Evolutionary conservation across 2,113 vertebrate species (phyloP).

Genomic region (Trichomycterus rosablanca): DNA sequence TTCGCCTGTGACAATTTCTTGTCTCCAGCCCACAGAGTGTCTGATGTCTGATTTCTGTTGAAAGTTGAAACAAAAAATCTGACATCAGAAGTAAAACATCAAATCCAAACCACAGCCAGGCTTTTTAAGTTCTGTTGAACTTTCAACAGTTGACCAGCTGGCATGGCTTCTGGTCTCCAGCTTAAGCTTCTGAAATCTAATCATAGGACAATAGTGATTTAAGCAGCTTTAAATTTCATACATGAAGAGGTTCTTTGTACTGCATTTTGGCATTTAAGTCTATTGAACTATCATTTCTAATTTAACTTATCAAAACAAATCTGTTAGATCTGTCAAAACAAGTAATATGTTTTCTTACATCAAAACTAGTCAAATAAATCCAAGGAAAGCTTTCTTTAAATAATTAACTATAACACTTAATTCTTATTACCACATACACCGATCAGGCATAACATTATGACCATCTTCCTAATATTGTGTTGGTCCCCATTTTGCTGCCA

Average conservation of each 20-base stretch:
- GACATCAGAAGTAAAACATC: slow-evolving; percentile 13
- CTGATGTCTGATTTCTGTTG: not conserved
- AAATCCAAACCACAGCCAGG: slow-evolving; percentile 14
- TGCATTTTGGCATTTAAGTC: not conserved
- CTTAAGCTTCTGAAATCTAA: slow-evolving; percentile 5
- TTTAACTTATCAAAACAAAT: too few relatives aligned
- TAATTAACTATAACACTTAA: too few relatives aligned
- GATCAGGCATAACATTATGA: too few relatives aligned
- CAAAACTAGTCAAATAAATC: too few relatives aligned
- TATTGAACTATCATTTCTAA: not conserved
- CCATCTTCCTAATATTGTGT: too few relatives aligned
- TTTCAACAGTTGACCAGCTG: slow-evolving; percentile 12
- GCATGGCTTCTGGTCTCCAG: not conserved
- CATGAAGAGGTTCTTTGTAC: not conserved
- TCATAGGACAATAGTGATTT: not conserved
- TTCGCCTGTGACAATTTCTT: slow-evolving; percentile 6
- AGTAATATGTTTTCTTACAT: too few relatives aligned
- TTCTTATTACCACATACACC: too few relatives aligned
- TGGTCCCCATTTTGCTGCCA: too few relatives aligned
- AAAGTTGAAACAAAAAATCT: not conserved
- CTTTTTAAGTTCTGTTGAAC: slow-evolving; percentile 3
- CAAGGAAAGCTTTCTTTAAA: too few relatives aligned
- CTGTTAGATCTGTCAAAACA: too few relatives aligned
- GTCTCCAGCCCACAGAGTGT: slow-evolving; percentile 15
- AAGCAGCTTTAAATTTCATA: not conserved